Conservation (phyloP, 2,888 invertebrate genomes). For the Bombylius major region DNA sequence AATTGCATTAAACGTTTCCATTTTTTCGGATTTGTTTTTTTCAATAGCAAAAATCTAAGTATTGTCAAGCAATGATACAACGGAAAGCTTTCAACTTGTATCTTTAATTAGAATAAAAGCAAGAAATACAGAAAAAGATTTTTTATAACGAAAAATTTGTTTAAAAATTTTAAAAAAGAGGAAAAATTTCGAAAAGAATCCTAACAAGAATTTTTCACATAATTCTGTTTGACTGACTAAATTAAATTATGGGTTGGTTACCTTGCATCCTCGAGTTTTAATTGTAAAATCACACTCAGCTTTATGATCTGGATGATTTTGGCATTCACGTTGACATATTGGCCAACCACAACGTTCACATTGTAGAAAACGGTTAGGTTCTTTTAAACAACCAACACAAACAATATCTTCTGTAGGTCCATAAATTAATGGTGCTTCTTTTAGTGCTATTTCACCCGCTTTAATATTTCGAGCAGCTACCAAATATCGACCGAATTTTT, state of each 20-base stretch:
- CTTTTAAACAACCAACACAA: conserved; percentile 31
- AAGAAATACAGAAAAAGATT: neutral
- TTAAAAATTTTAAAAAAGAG: too few species aligned
- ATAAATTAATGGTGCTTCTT: conserved; percentile 54
- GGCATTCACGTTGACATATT: conserved; percentile 55
- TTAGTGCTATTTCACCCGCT: conserved; percentile 57
- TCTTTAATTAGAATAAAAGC: conserved; percentile 31
- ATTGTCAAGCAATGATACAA: conserved; percentile 61
- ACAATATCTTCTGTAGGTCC: conserved; percentile 57
- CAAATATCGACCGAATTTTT: conserved; percentile 52
- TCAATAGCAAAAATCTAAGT: conserved; percentile 57
- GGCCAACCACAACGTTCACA: conserved; percentile 73
- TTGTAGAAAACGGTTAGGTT: conserved; percentile 36
- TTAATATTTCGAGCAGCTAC: conserved; percentile 57
- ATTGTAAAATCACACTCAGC: conserved; percentile 60
- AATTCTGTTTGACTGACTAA: too few species aligned
- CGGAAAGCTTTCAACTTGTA: conserved; percentile 56
- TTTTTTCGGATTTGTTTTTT: conserved; percentile 45
- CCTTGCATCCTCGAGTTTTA: conserved; percentile 47
- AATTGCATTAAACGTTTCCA: conserved; percentile 51
- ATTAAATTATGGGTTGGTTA: conserved; percentile 21
- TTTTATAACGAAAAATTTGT: too few species aligned
- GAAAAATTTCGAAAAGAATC: too few species aligned
- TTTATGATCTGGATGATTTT: conserved; percentile 45
- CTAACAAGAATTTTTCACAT: too few species aligned